Base-by-base conservation (phyloP, 2,888 invertebrate genomes). In the Tridacna gigas region DNA sequence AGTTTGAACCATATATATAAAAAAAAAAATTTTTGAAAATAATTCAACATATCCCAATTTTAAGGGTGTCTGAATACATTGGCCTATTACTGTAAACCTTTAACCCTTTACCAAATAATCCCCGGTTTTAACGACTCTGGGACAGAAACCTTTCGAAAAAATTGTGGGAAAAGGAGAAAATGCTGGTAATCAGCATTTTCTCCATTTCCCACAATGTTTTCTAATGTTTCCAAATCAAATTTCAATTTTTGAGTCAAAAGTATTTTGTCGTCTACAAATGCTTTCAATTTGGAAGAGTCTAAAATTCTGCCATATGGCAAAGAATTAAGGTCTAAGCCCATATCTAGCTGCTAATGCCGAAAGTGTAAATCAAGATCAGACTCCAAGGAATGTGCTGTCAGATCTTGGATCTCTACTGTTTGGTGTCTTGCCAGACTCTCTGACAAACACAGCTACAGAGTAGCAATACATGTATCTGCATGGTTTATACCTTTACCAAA, bases 111-210 rank as follows among this genome's bases (percentile, higher is more conserved):
- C 15, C 51, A 15, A 51, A 51, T 51, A 51, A 11, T 51, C 12
- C 11, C 11, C 51, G 11, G 51, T 51, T 13, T 15, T 51, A 15
- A 51, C 51, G 51, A 11, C 18, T 63, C 22, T 63, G 18, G 13
- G n/a, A n/a, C 63, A n/a, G 63, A n/a, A 12, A 9, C 63, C 11
- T n/a, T n/a, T 63, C n/a, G 63, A 63, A 63, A 63, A 63, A 12
- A 63, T 63, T 15, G 63, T 63, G 63, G n/a, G 13, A 63, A 63
- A 63, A 63, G 63, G n/a, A 63, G 63, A 63, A 51, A 63, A 15
- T 63, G 63, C 63, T 15, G 13, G 11, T 15, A 63, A 63, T n/a
- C 13, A 15, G 63, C 63, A 63, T 15, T 63, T 63, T 63, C 63
- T 63, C 63, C 51, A 13, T 51, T 51, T 15, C 12, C 51, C 51